Evolutionary conservation across 1,140 invertebrate genomes (phyloP).

Genomic region (Onthophagus taurus): DNA sequence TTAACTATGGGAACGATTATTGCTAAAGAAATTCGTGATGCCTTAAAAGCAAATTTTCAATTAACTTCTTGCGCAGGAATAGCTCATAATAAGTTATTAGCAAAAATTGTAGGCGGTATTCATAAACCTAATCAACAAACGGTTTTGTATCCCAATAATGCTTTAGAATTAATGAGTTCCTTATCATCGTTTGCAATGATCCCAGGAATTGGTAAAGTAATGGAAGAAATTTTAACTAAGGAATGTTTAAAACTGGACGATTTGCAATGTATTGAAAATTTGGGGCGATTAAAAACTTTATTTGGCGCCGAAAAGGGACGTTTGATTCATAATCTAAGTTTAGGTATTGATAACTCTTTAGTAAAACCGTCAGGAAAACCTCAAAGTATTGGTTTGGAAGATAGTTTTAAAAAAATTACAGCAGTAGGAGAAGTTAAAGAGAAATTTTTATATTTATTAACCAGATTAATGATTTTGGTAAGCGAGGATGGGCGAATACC

Average conservation of each 20-base stretch:
- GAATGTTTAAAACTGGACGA: constrained; percentile 51
- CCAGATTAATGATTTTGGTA: constrained; percentile 57
- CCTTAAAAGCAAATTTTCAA: constrained; percentile 53
- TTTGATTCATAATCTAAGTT: constrained; percentile 55
- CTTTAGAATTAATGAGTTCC: constrained; percentile 50
- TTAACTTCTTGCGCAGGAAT: constrained; percentile 74
- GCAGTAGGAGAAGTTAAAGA: constrained; percentile 60
- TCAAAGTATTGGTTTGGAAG: constrained; percentile 63
- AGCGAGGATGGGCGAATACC: constrained; percentile 67
- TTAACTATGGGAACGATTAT: constrained; percentile 56
- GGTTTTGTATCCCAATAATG: constrained; percentile 58
- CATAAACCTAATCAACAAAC: constrained; percentile 78
- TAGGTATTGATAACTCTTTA: constrained; percentile 57
- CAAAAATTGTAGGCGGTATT: constrained; percentile 62
- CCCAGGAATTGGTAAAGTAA: constrained; percentile 64
- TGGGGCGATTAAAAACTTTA: constrained; percentile 48
- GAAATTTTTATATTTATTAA: constrained; percentile 53
- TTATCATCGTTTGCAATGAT: constrained; percentile 50
- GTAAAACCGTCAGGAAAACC: constrained; percentile 62
- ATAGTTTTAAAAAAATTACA: constrained; percentile 54
- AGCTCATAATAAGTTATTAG: constrained; percentile 72
- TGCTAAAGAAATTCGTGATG: constrained; percentile 58
- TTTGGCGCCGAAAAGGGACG: constrained; percentile 58
- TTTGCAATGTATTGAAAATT: constrained; percentile 53
- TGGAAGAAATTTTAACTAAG: constrained; percentile 46